Evolutionary conservation across 2,888 invertebrate species (phyloP), one percentile per base, ranked within the genome.

Genomic region (Ariolimax columbianus): DNA sequence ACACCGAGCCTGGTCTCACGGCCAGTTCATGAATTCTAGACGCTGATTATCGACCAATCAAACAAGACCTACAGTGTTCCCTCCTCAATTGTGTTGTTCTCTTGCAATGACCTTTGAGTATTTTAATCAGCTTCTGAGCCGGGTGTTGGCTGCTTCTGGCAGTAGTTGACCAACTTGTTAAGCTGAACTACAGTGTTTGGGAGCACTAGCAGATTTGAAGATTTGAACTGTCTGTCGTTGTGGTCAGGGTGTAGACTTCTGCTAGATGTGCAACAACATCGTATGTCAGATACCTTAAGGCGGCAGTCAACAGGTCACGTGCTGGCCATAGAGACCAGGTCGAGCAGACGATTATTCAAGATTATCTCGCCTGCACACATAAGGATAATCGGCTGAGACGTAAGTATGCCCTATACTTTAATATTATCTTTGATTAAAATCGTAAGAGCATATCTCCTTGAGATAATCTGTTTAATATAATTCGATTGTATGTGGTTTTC

Each of bases 1-100:
- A 33, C 51, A 55, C 11, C 4, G 51, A 51, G 9, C 72, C 40
- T 33, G n/a, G n/a, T n/a, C 19, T 47, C 43, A 43, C 73, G 11
- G 40, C n/a, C n/a, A n/a, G 73, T n/a, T 43, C 33, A 33, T 47
- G 75, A 75, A 51, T 51, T 51, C 51, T 33, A 51, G 75, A 51
- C 75, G 17, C 19, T 33, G 47, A 75, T 47, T 75, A 75, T 75
- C 75, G 75, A 75, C 75, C 75, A 75, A 75, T 75, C 75, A 75
- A 75, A 51, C 51, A 51, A 30, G 51, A 36, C 75, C 51, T 51
- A 17, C 51, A 17, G 30, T 33, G 51, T 51, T 75, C 33, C 30
- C 75, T 33, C 33, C 33, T 9, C 33, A 17, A 30, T 33, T 33
- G 19, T 30, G 51, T 40, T 51, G 43, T 43, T 73, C 43, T 40